Percentiles rank a stretch among this genome's conserved stretches.
Evolutionary conservation across 2,113 vertebrate species (phyloP).

Genomic region (Hassar affinis): DNA sequence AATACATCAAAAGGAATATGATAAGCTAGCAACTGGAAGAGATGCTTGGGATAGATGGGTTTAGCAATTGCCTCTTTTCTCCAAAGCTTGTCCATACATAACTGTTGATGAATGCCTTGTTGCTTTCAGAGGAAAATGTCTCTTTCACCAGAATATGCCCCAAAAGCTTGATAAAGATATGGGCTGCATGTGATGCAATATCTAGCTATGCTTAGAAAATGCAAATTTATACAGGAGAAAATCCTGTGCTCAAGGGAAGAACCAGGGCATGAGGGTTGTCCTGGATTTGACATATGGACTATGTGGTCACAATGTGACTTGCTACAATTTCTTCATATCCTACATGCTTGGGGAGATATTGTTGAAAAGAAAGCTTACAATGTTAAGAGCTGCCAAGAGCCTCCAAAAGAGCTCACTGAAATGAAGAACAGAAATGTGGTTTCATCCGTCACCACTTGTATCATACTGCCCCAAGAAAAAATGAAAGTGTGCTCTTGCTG

Average conservation of each 20-base stretch:
- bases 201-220: background rate
- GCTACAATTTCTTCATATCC: background rate
- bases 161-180: background rate
- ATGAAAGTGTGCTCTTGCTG: background rate
- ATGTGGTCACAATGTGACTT: background rate
- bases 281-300: background rate
- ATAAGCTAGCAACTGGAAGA: background rate
- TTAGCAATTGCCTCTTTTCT: background rate
- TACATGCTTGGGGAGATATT: background rate
- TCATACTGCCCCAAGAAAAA: background rate
- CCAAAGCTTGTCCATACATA: background rate
- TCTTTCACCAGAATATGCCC: background rate
- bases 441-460: background rate
- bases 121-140: background rate
- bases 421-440: background rate
- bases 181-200: background rate
- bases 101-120: background rate
- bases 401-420: background rate
- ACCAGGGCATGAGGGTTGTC: background rate
- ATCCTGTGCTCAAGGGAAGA: background rate
- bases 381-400: background rate
- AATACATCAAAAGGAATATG: background rate
- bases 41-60: background rate
- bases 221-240: background rate
- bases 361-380: background rate